phyloP scores from a whole-genome alignment of 2,888 invertebrate genomes.

The Physocephala rufipes region DNA sequence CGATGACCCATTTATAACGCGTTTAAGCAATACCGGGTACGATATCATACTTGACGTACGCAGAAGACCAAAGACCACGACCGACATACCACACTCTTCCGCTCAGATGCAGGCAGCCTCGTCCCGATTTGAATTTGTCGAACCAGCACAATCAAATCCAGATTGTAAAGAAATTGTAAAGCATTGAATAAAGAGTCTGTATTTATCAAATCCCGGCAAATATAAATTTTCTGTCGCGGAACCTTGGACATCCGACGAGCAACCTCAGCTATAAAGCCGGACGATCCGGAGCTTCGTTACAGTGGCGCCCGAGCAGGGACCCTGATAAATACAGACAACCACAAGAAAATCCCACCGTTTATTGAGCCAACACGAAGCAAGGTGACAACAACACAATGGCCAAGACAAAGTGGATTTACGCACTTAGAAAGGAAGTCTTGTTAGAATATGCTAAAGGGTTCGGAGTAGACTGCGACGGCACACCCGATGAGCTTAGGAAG shows the following conservation, averaged over 20 bases:
- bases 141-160: no score
- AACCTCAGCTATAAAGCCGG: background rate
- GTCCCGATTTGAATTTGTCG: no score
- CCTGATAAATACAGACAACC: no score
- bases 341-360: background rate
- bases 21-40: no score
- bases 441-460: background rate
- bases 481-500: background rate
- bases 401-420: background rate
- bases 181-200: no score
- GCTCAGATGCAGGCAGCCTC: no score
- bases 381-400: background rate
- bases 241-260: background rate
- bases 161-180: no score
- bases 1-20: no score
- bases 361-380: no score
- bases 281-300: constrained; percentile 4
- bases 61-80: no score
- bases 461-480: background rate
- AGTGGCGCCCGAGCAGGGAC: constrained; percentile 3
- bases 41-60: no score
- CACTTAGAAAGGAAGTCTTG: background rate
- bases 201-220: background rate
- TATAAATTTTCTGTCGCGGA: background rate
- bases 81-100: no score